Percentiles rank a stretch among this genome's conserved stretches.
These are phyloP conservation scores for Peucedramus taeniatus DNA, from an alignment of 2,113 vertebrate genomes.

Conservation along the genomic window DNA sequence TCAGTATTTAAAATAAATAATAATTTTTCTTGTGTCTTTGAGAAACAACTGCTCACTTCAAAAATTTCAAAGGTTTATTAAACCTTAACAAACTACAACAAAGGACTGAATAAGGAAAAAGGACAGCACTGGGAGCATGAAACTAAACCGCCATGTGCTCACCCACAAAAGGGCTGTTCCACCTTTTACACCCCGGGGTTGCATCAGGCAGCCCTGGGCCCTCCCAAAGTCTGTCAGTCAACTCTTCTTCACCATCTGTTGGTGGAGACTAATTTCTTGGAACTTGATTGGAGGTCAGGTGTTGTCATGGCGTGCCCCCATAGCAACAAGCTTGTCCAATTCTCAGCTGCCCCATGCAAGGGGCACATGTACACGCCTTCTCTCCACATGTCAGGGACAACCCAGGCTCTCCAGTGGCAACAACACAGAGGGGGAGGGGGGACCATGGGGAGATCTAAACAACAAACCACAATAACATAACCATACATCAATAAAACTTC, in stretches of 20 bases:
- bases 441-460: not conserved
- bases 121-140: too few relatives aligned
- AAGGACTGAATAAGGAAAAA: too few relatives aligned
- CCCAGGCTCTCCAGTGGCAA: not conserved
- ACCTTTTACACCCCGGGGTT: too few relatives aligned
- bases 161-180: too few relatives aligned
- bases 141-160: too few relatives aligned
- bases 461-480: not conserved
- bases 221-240: not conserved
- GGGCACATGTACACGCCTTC: too few relatives aligned
- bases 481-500: not conserved
- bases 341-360: not conserved
- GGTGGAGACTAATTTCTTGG: not conserved
- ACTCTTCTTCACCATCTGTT: rapidly evolving
- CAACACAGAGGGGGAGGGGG: not conserved
- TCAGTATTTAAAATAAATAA: not conserved
- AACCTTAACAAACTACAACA: too few relatives aligned
- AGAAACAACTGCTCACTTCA: not conserved
- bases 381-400: not conserved
- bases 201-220: not conserved
- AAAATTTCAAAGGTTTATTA: too few relatives aligned
- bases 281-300: not conserved
- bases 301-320: not conserved
- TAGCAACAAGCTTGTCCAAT: not conserved
- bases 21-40: not conserved